Conservation (phyloP, 2,797 vertebrate genomes). For the Sus cebifrons region DNA sequence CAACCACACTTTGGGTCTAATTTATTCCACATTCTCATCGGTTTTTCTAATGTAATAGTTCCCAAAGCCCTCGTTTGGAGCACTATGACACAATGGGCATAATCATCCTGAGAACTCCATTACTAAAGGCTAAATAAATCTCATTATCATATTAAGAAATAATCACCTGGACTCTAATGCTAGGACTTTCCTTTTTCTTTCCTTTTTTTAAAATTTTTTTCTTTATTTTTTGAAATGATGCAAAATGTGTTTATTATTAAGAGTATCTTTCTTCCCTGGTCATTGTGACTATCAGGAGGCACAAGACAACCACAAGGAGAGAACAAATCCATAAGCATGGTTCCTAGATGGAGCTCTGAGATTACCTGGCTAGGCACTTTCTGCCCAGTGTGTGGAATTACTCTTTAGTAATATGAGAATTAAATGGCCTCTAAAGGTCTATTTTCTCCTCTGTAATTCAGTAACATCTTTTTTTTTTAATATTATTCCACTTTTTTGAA, state of each 20-base stretch:
- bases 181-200: not conserved
- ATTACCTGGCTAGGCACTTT: not conserved
- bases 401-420: not conserved
- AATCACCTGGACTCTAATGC: not conserved
- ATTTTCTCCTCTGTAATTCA: not conserved
- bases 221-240: not conserved
- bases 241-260: not conserved
- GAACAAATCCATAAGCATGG: rapidly evolving
- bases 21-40: slow-evolving; percentile 69
- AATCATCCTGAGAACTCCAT: slow-evolving; percentile 15
- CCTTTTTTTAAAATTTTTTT: not conserved
- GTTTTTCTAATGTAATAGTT: slow-evolving; percentile 7
- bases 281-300: not conserved
- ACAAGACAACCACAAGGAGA: not conserved
- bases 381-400: not conserved
- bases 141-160: not conserved
- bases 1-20: not conserved
- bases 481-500: not conserved
- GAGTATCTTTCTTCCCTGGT: not conserved
- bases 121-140: slow-evolving; percentile 10
- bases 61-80: slow-evolving; percentile 61
- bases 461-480: not conserved
- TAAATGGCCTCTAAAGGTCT: not conserved
- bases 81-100: not conserved
- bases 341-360: not conserved